Conservation (phyloP, 2,113 vertebrate genomes). For the Vicugna pacos region DNA sequence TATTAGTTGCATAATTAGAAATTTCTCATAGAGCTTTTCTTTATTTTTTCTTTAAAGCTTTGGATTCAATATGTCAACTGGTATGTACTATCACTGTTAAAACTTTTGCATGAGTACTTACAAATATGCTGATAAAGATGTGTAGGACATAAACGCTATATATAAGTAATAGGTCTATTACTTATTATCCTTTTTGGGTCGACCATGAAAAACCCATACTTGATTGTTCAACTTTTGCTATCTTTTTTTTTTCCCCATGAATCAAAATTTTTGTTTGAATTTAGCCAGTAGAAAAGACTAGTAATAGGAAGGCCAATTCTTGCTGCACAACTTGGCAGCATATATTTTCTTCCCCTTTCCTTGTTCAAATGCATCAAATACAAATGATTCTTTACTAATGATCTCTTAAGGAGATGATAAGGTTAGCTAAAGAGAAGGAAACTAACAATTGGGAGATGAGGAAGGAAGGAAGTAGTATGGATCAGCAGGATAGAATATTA, state of each 20-base stretch:
- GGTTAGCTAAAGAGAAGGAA: neutral
- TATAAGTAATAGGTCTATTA: neutral
- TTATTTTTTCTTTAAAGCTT: slow-evolving; percentile 58
- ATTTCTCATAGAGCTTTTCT: slow-evolving; percentile 36
- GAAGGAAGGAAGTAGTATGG: neutral
- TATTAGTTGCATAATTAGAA: neutral
- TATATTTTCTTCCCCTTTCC: neutral
- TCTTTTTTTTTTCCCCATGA: neutral
- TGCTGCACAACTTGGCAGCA: neutral
- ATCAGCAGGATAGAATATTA: neutral
- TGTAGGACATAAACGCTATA: neutral
- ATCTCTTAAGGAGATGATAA: neutral
- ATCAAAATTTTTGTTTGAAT: neutral
- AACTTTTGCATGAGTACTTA: neutral
- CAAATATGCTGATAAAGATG: neutral
- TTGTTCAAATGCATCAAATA: slow-evolving; percentile 4
- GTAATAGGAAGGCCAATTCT: neutral
- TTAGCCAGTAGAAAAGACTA: neutral
- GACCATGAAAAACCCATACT: neutral
- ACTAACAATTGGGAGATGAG: neutral
- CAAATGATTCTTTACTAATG: neutral
- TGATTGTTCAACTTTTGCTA: neutral
- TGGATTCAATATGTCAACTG: slow-evolving; percentile 44
- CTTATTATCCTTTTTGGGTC: neutral
- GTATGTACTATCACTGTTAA: slow-evolving; percentile 27